These are phyloP conservation scores for Piezodorus guildinii DNA, from an alignment of 1,140 invertebrate genomes.

Conservation along the genomic window DNA sequence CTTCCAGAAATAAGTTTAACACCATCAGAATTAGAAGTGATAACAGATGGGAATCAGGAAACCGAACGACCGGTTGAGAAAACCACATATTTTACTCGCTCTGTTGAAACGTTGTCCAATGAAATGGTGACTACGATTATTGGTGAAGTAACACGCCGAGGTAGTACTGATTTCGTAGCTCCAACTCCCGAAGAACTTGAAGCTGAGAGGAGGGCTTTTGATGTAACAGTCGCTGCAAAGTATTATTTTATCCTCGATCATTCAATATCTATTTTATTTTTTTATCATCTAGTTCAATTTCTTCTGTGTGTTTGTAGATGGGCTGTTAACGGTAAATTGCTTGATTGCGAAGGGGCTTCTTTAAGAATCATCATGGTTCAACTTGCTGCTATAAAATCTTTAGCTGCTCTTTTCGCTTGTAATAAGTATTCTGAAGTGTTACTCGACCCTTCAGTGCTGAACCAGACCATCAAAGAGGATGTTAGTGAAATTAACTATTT, in stretches of 20 bases:
- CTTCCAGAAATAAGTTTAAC: constrained; percentile 24
- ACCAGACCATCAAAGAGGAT: constrained; percentile 17
- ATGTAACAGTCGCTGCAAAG: constrained; percentile 18
- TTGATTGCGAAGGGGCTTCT: constrained; percentile 35
- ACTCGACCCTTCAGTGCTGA: constrained; percentile 35
- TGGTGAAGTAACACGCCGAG: constrained; percentile 36
- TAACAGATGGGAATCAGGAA: constrained; percentile 8
- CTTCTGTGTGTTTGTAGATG: constrained; percentile 17
- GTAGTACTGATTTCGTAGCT: constrained; percentile 28
- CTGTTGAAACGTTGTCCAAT: constrained; percentile 40
- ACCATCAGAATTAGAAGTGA: constrained; percentile 24
- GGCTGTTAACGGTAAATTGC: constrained; percentile 32
- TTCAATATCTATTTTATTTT: not conserved
- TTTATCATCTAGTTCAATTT: not conserved
- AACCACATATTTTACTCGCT: constrained; percentile 28
- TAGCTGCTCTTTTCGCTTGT: constrained; percentile 40
- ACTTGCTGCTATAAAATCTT: constrained; percentile 44
- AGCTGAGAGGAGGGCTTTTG: constrained; percentile 16
- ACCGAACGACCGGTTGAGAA: constrained; percentile 15
- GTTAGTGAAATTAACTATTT: not conserved
- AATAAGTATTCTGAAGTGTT: constrained; percentile 44
- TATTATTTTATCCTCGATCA: not conserved
- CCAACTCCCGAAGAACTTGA: constrained; percentile 22
- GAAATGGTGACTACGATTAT: constrained; percentile 42
- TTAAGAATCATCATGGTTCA: constrained; percentile 42